Conservation (phyloP, 2,888 invertebrate genomes). For the Pammene fasciana region DNA sequence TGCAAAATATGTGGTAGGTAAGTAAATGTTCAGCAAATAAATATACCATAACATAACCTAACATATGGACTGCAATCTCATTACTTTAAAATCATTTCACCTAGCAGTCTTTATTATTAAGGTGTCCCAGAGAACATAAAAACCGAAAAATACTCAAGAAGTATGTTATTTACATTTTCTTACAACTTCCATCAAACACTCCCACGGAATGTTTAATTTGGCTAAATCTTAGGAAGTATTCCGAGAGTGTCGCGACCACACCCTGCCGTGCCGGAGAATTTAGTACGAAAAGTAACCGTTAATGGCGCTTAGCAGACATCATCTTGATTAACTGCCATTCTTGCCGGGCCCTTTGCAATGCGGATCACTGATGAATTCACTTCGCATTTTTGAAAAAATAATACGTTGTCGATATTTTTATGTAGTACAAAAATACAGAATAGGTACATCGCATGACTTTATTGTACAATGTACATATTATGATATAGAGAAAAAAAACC, state of each 20-base stretch:
- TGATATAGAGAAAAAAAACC: too few species aligned
- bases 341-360: constrained; percentile 25
- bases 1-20: too few species aligned
- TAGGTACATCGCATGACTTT: too few species aligned
- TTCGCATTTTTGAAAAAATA: constrained; percentile 23
- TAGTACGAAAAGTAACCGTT: constrained; percentile 40
- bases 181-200: neutral
- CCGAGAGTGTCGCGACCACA: constrained; percentile 24
- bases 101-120: neutral
- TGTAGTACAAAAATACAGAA: too few species aligned
- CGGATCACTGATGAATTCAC: constrained; percentile 35
- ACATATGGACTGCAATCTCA: too few species aligned
- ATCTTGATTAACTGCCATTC: constrained; percentile 43
- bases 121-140: neutral
- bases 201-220: constrained; percentile 12
- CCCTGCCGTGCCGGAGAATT: constrained; percentile 35
- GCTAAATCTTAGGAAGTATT: constrained; percentile 34
- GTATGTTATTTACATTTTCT: constrained; percentile 2
- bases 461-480: too few species aligned
- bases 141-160: neutral
- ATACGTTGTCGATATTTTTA: constrained; percentile 12
- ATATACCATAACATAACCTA: too few species aligned
- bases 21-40: too few species aligned
- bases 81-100: too few species aligned
- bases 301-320: constrained; percentile 38